Base-by-base conservation (phyloP, 2,797 vertebrate species). In the Coregonus ussuriensis region DNA sequence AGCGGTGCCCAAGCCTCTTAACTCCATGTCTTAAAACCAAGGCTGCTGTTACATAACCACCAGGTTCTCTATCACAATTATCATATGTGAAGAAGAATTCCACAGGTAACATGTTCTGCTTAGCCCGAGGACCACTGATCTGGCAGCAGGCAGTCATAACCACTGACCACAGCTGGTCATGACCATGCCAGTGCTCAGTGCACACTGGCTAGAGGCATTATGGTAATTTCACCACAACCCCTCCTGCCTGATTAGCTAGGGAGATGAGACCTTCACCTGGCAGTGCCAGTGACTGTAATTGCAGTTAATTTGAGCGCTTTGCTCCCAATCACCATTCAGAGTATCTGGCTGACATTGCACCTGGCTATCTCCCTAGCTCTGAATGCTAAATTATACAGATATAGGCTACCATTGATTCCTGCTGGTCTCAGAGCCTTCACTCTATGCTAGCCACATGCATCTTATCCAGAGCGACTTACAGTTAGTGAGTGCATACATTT, bases 11-110 rank as follows among this genome's bases (percentile, higher is more conserved):
- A 63, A 81, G 76, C 76, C 59, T 81, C 77, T 83, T 73, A 75
- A 69, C 67, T 78, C 74, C 82, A 77, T 82, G 71, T 84, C 81
- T 87, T 81, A 83, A 75, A 87, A 88, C 77, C 83, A 85, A 77
- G 68, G 66, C 59, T 66, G 71, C 65, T 47, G 9, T 13, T 47
- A 47, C 41, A 47, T 9, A 47, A 47, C 41, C 41, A 47, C 9
- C 41, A 47, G 41, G 41, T 47, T 47, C 41, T 47, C 41, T 47
- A 47, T 47, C 41, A 47, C 41, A 47, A 47, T 47, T 11, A 47
- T 47, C 9, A 47, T 47, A 47, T 47, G 41, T 47, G 41, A 47
- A 47, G 41, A 47, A 47, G 41, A 47, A 47, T 47, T 47, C 9
- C 41, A 47, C 41, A 47, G 41, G 41, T 47, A 47, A 47, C 9